A percentile compares a stretch with the other conserved stretches of the same genome.
These are phyloP conservation scores for Periparus ater DNA, from an alignment of 2,797 vertebrate genomes.

Conservation along the genomic window DNA sequence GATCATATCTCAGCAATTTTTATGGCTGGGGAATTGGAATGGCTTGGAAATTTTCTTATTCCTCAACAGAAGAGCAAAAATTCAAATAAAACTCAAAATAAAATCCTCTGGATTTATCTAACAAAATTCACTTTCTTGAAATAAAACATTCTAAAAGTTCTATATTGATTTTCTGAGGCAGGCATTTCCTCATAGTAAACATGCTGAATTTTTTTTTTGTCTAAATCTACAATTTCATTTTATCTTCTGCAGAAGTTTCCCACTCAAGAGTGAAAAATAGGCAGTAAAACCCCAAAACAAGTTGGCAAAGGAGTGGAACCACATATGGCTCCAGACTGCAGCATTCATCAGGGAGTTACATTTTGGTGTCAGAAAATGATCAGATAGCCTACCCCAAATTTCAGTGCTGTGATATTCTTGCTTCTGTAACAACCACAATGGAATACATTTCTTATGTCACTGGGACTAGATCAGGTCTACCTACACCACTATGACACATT, in stretches of 20 bases:
- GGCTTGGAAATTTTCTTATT: background rate
- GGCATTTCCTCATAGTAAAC: background rate
- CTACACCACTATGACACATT: background rate
- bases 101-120: background rate
- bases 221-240: background rate
- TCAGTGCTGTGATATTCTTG: background rate
- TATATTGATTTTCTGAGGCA: background rate
- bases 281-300: background rate
- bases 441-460: background rate
- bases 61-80: background rate
- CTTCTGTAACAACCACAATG: background rate
- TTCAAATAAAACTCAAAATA: background rate
- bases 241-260: background rate
- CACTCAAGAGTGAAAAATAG: background rate
- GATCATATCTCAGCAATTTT: background rate
- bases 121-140: background rate
- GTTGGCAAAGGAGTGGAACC: background rate
- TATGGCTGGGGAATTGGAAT: fast-evolving
- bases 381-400: background rate
- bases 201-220: background rate
- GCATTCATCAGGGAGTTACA: background rate
- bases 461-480: background rate
- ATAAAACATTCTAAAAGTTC: background rate
- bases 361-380: background rate
- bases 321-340: background rate